Conservation (phyloP, 2,113 vertebrate species). For the Melozone crissalis region DNA sequence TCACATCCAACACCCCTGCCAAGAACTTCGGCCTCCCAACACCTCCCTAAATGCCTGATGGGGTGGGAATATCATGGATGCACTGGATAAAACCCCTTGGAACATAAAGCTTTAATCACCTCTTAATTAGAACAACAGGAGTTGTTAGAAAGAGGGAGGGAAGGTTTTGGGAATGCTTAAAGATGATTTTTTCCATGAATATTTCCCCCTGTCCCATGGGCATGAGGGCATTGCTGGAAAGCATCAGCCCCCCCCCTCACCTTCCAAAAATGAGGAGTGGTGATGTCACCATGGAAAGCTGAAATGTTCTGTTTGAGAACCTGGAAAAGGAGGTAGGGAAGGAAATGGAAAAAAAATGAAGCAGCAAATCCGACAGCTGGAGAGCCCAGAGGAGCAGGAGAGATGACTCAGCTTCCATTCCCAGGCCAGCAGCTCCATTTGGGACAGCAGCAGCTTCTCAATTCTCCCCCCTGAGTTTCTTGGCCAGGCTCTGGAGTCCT, state of each 20-base stretch:
- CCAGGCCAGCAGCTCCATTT: neutral
- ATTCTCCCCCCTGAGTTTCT: neutral
- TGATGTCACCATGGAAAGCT: neutral
- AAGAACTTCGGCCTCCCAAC: conserved; percentile 11
- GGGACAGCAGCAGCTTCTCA: neutral
- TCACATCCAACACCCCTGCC: neutral
- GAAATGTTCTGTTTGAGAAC: neutral
- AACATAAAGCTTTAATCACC: neutral
- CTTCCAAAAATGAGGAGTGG: neutral
- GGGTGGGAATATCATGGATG: conserved; percentile 7
- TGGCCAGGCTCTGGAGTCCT: neutral
- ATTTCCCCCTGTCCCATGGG: neutral
- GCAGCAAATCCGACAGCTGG: conserved; percentile 19
- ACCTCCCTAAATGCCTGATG: conserved; percentile 11
- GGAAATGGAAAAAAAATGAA: conserved; percentile 43
- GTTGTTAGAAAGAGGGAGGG: neutral
- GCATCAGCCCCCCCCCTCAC: neutral
- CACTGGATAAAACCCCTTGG: neutral
- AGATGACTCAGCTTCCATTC: conserved; percentile 40
- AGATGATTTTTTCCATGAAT: conserved; percentile 3
- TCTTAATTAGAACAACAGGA: neutral
- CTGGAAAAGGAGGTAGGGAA: neutral
- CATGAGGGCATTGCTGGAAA: neutral
- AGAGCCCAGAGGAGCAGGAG: conserved; percentile 14
- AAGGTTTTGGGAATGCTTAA: neutral